phyloP scores from a whole-genome alignment of 2,888 invertebrate species.

The Pediacus dermestoides region DNA sequence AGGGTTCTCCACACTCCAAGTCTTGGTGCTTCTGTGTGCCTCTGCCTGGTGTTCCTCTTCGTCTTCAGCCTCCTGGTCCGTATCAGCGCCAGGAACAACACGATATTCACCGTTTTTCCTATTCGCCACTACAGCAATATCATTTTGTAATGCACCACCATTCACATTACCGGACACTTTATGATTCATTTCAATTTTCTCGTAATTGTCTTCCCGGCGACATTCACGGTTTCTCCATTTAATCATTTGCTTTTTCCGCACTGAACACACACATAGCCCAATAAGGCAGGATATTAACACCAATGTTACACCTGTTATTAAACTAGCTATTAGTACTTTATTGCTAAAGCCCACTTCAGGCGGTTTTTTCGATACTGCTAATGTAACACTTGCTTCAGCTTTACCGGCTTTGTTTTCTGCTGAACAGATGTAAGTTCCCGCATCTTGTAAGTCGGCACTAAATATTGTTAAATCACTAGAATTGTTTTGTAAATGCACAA shows the following conservation, averaged over 20 bases:
- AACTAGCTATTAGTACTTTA: slow-evolving; percentile 63
- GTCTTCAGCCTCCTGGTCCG: slow-evolving; percentile 61
- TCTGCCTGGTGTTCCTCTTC: slow-evolving; percentile 54
- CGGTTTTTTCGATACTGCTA: slow-evolving; percentile 65
- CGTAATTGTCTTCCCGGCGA: slow-evolving; percentile 62
- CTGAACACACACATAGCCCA: slow-evolving; percentile 60
- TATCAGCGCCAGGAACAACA: slow-evolving; percentile 59
- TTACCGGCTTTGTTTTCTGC: slow-evolving; percentile 79
- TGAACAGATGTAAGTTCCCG: slow-evolving; percentile 71
- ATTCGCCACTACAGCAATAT: slow-evolving; percentile 45
- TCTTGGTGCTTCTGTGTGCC: slow-evolving; percentile 11
- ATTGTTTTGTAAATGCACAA: slow-evolving; percentile 63
- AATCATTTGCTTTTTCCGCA: slow-evolving; percentile 61
- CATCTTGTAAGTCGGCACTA: slow-evolving; percentile 69
- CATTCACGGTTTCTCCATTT: slow-evolving; percentile 51
- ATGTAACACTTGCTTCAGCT: slow-evolving; percentile 69
- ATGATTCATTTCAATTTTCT: slow-evolving; percentile 74
- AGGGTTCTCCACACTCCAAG: slow-evolving; percentile 26
- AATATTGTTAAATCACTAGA: slow-evolving; percentile 72
- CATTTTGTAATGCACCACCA: slow-evolving; percentile 27
- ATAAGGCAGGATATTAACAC: slow-evolving; percentile 64
- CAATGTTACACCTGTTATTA: slow-evolving; percentile 63
- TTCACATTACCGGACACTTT: slow-evolving; percentile 46
- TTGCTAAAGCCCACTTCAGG: slow-evolving; percentile 58
- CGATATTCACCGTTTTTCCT: slow-evolving; percentile 67